Evolutionary conservation across 2,888 invertebrate species (phyloP), one percentile per base, ranked within the genome.

Genomic region (Ormyrus labotus): DNA sequence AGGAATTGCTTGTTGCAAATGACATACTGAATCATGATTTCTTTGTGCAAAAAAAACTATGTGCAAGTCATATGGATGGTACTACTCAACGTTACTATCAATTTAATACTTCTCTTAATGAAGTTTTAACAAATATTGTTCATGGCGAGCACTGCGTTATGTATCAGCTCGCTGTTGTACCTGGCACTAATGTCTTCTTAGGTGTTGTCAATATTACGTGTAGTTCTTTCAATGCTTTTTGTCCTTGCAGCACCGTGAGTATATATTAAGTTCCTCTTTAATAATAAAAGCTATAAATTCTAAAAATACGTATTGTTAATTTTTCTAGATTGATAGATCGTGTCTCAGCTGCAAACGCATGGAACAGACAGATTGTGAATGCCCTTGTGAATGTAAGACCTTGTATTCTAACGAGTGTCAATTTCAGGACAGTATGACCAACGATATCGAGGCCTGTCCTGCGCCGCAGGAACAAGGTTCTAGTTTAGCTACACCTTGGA

Each of bases 291-390:
- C 34, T 34, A 34, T 34, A 34, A 4, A 4, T 34, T 34, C 4
- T 34, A 34, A 34, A 34, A 34, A 34, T 34, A 34, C 4, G 3
- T 10, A n/a, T 57, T 60, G 8, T 48, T 13, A 13, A 57, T 57
- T 83, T 76, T 83, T 85, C 19, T 86, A 93, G 93, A 92, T 95
- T 77, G 96, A 97, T 89, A 94, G 97, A 4, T 92, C 96, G 4
- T 98, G 98, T 89, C 92, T 98, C 48, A 98, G 98, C 89, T 98
- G 98, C 89, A 95, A 97, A 89, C 94, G 97, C 69, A 97, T 98
- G 96, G 98, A 98, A 89, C 97, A 97, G 91, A 96, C 95, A 4
- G 97, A 98, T 88, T 98, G 98, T 86, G 98, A 98, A 90, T 98
- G 98, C 88, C 98, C 98, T 0, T 98, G 98, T 89, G 97, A 98